Percentiles rank a stretch among this genome's conserved stretches.
Conservation (phyloP, 2,113 vertebrate species). For the Serinus canaria region DNA sequence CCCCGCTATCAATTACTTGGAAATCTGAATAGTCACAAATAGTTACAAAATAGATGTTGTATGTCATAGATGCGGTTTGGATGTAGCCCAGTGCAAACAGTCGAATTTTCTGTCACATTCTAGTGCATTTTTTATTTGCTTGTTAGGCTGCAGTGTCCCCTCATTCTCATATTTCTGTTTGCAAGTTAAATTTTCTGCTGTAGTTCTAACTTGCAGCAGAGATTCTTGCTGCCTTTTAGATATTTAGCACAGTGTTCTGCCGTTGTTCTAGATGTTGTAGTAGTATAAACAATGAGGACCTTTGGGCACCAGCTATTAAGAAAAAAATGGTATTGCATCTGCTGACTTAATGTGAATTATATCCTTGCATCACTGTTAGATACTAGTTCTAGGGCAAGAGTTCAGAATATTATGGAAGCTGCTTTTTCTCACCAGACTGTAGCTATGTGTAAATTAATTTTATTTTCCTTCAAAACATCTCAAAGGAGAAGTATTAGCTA, state of each 20-base stretch:
- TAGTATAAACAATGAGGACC: background rate
- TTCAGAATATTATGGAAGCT: background rate
- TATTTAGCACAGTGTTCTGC: background rate
- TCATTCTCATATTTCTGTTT: background rate
- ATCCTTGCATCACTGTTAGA: background rate
- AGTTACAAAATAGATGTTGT: background rate
- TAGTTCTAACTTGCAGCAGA: background rate
- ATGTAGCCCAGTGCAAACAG: background rate
- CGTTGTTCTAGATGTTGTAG: background rate
- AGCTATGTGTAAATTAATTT: background rate
- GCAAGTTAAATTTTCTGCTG: background rate
- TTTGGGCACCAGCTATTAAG: background rate
- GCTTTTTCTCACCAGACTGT: background rate
- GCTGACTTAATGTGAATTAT: background rate
- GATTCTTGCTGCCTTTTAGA: background rate
- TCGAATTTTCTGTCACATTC: background rate
- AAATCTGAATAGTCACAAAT: background rate
- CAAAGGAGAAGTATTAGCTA: background rate
- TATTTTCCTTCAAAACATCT: background rate
- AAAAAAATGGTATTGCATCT: background rate
- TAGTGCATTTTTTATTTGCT: background rate
- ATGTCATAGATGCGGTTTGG: background rate
- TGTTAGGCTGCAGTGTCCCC: background rate
- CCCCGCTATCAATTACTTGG: background rate
- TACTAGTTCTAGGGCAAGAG: background rate